Evolutionary conservation across 2,797 vertebrate species (phyloP), one percentile per base, ranked within the genome.

Genomic region (Myotis pilosus): DNA sequence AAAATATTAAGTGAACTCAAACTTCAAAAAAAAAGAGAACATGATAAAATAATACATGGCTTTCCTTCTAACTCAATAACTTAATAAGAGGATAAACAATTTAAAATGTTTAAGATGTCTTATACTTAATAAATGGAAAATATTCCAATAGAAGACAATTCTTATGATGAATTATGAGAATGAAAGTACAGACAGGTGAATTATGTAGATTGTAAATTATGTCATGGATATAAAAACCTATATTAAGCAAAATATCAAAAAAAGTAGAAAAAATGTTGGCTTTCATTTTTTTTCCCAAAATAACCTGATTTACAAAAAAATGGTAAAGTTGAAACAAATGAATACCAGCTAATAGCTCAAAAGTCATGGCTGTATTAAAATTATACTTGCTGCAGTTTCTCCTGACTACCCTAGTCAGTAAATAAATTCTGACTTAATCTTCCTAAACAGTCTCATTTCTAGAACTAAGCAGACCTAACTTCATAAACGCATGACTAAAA

Each of bases 231-330:
- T 71, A 78, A 83, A 72, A 81, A 68, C 71, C 30, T 89, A 41
- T 84, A 94, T 76, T 93, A 87, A 93, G 72, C 30, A 71, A 93
- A 94, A 41, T 68, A 49, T 81, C 19, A 44, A 79, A 88, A 84
- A 92, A 72, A 28, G 55, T n/a, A 10, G 16, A 69, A 92, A 88
- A 10, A 86, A 57, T 41, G 10, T 9, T 74, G 25, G 10, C 25
- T 80, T 86, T 93, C 11, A 62, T 78, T 15, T 81, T 36, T 75
- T 82, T 94, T 57, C 16, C 20, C 44, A 85, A 86, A 81, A 86
- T 69, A 92, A 74, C 15, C n/a, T 69, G 25, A 3, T 71, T 83
- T 19, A 64, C 4, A 83, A 89, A 36, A 36, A 69, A 82, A 74
- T n/a, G 4, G 11, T 79, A 17, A 38, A 25, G 66, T 89, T 80